These are phyloP conservation scores for Ornithorhynchus anatinus DNA, from an alignment of 2,113 vertebrate species.

Conservation along the genomic window DNA sequence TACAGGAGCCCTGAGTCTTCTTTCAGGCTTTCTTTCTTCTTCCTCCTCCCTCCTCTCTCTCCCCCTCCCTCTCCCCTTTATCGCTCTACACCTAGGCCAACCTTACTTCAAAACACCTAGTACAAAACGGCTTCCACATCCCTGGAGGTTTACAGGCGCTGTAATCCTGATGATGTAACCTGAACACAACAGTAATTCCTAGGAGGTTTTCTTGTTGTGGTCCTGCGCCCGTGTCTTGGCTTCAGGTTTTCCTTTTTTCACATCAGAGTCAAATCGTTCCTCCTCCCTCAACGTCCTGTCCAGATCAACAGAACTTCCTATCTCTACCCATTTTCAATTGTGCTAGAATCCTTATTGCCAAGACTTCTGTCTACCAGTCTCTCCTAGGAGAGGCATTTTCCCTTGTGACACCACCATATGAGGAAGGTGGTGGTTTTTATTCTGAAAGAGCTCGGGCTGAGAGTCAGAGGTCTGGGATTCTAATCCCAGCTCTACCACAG, in stretches of 20 bases:
- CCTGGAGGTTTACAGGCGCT: neutral
- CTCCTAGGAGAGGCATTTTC: slow-evolving; percentile 35
- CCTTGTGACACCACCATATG: slow-evolving; percentile 36
- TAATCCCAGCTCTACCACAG: too few relatives aligned
- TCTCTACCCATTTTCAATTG: neutral
- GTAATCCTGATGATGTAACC: slow-evolving; percentile 1
- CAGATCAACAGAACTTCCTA: neutral
- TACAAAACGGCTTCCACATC: slow-evolving; percentile 21
- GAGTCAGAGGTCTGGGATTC: too few relatives aligned
- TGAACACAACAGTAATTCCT: neutral
- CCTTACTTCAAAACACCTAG: slow-evolving; percentile 20
- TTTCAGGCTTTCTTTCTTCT: slow-evolving; percentile 19
- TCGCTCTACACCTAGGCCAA: too few relatives aligned
- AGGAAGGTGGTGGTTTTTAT: too few relatives aligned
- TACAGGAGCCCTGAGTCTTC: slow-evolving; percentile 29
- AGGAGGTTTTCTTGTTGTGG: neutral
- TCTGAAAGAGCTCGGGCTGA: too few relatives aligned
- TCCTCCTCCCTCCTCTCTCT: slow-evolving; percentile 53
- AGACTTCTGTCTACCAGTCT: neutral
- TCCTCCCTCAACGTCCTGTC: neutral
- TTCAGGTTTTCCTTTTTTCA: neutral
- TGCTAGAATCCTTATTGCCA: neutral
- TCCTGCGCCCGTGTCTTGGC: neutral
- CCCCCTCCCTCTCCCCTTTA: neutral
- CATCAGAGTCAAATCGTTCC: neutral